Percentiles rank a stretch among this genome's conserved stretches.
Evolutionary conservation across 2,888 invertebrate genomes (phyloP).

Genomic region (Nymphalis polychloros): DNA sequence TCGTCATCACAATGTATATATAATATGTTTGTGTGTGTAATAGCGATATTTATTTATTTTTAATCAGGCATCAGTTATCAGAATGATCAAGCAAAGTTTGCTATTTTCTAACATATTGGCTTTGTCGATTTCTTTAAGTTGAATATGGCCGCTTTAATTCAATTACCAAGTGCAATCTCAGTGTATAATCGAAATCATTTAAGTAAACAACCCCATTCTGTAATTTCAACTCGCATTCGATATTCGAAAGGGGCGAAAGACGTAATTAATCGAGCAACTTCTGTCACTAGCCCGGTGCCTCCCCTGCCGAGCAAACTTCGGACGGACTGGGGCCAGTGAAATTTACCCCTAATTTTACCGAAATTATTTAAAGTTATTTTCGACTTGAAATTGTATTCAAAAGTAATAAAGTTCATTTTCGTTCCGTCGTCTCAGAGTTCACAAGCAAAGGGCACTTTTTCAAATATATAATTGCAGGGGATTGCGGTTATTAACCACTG

Average conservation of each 20-base stretch:
- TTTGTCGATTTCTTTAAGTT: not conserved
- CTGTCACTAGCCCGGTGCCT: conserved; percentile 55
- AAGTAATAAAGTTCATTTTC: conserved; percentile 40
- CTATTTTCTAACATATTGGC: too few relatives aligned
- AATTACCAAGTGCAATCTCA: conserved; percentile 38
- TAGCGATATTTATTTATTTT: too few relatives aligned
- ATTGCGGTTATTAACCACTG: conserved; percentile 66
- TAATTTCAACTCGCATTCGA: conserved; percentile 57
- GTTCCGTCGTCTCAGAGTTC: not conserved
- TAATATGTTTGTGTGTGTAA: too few relatives aligned
- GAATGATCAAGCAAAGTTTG: too few relatives aligned
- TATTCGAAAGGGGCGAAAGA: conserved; percentile 65
- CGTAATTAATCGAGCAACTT: conserved; percentile 74
- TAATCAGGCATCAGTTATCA: too few relatives aligned
- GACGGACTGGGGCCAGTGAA: conserved; percentile 50
- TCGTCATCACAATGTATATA: too few relatives aligned
- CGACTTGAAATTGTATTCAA: conserved; percentile 24
- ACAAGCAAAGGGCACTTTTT: conserved; percentile 64
- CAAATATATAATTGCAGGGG: conserved; percentile 70
- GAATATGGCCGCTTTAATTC: conserved; percentile 17
- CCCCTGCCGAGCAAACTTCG: conserved; percentile 40
- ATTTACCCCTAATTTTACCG: conserved; percentile 53
- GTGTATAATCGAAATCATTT: conserved; percentile 55
- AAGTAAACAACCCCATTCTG: conserved; percentile 55
- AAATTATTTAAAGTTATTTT: conserved; percentile 1